phyloP scores from a whole-genome alignment of 2,888 invertebrate species.

The Papilio gigon region DNA sequence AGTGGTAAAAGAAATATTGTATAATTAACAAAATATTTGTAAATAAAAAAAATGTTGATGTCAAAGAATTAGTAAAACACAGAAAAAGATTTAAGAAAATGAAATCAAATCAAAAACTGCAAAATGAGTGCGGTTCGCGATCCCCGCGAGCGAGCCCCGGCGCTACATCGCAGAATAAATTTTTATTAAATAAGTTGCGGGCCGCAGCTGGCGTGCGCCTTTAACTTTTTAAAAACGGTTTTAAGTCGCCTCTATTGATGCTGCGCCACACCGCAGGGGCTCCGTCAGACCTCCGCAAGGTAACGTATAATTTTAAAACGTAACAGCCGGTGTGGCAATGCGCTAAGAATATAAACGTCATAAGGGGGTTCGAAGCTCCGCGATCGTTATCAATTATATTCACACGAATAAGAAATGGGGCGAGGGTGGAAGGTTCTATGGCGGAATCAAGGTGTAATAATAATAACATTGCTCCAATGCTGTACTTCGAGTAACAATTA shows the following conservation, averaged over 20 bases:
- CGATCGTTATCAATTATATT: slow-evolving; percentile 32
- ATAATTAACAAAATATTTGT: no score
- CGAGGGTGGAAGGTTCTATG: background rate
- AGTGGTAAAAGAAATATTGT: no score
- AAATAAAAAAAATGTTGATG: no score
- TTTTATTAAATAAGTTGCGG: slow-evolving; percentile 69
- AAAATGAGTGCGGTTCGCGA: slow-evolving; percentile 47
- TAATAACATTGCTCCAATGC: background rate
- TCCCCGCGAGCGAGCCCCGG: slow-evolving; percentile 45
- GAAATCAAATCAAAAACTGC: slow-evolving; percentile 49
- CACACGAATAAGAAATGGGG: slow-evolving; percentile 18
- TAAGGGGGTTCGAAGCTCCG: slow-evolving; percentile 5
- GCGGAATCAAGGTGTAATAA: slow-evolving; percentile 7
- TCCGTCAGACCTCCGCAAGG: slow-evolving; percentile 17
- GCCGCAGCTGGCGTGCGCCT: slow-evolving; percentile 56
- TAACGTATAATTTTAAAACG: slow-evolving; percentile 32
- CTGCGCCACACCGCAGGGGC: slow-evolving; percentile 16
- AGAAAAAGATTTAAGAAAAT: slow-evolving; percentile 4
- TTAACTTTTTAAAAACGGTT: slow-evolving; percentile 59
- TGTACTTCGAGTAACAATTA: background rate
- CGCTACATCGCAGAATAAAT: slow-evolving; percentile 55
- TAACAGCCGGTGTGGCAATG: slow-evolving; percentile 34
- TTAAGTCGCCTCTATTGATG: slow-evolving; percentile 44
- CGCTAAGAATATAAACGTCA: slow-evolving; percentile 21
- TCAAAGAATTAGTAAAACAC: background rate